Conservation (phyloP, 2,888 invertebrate genomes). For the Drosophila imparisetae region DNA sequence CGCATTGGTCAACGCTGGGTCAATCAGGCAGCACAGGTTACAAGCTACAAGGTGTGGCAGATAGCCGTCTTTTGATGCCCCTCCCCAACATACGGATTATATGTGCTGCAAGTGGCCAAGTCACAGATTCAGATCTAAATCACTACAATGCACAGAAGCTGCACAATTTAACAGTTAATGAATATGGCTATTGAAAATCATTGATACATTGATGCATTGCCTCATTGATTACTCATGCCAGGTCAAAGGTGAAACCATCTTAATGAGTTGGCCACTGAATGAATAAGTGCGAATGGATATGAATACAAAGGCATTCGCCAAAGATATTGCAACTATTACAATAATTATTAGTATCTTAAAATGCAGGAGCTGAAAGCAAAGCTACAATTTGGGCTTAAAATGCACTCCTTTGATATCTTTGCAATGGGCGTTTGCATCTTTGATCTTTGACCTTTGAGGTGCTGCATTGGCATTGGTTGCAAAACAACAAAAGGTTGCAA, state of each 20-base stretch:
- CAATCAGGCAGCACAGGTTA: slow-evolving; percentile 55
- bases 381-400: not conserved
- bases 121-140: slow-evolving; percentile 13
- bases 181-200: not conserved
- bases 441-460: slow-evolving; percentile 60
- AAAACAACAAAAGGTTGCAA: not conserved
- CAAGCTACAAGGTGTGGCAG: slow-evolving; percentile 17
- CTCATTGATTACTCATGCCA: not conserved
- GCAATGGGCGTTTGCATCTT: not conserved
- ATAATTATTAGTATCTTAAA: not conserved
- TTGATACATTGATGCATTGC: not conserved
- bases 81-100: not conserved
- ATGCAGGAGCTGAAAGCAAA: not conserved
- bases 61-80: not conserved
- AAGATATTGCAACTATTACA: not conserved
- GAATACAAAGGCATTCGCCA: not conserved
- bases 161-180: not conserved
- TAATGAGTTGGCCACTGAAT: not conserved
- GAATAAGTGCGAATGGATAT: not conserved
- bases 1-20: slow-evolving; percentile 47
- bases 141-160: not conserved
- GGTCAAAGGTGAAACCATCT: not conserved
- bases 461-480: slow-evolving; percentile 26
- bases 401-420: not conserved
- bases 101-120: not conserved